Conservation (phyloP, 1,140 invertebrate genomes). For the Solen grandis region DNA sequence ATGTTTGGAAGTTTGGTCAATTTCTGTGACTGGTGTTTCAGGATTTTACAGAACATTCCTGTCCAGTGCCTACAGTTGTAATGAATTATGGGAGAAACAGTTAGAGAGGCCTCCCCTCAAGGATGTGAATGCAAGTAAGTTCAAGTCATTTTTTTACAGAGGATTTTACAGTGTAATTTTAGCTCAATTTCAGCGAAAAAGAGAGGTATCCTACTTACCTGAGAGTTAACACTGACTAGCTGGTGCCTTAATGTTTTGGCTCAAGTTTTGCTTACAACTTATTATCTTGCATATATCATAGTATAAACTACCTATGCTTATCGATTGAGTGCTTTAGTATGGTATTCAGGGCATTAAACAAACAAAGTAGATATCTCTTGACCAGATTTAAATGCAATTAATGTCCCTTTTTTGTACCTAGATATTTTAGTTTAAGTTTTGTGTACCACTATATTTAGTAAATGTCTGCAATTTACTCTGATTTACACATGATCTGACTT, state of each 20-base stretch:
- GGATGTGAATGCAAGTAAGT: conserved; percentile 38
- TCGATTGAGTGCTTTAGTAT: too few relatives aligned
- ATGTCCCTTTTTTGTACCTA: too few relatives aligned
- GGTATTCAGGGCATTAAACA: too few relatives aligned
- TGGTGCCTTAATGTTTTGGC: not conserved
- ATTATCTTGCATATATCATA: not conserved
- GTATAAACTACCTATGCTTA: too few relatives aligned
- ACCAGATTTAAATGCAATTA: too few relatives aligned
- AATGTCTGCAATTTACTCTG: too few relatives aligned
- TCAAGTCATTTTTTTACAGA: not conserved
- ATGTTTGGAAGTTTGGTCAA: too few relatives aligned
- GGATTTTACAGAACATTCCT: conserved; percentile 31
- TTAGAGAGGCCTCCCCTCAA: conserved; percentile 1
- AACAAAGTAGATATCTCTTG: too few relatives aligned
- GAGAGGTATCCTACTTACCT: not conserved
- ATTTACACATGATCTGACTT: too few relatives aligned
- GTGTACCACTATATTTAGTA: too few relatives aligned
- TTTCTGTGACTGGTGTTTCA: not conserved
- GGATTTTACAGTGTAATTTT: not conserved
- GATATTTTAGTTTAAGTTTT: too few relatives aligned
- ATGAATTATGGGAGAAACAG: conserved; percentile 27
- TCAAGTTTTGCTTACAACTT: not conserved
- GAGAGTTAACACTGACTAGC: not conserved
- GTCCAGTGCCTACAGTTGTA: conserved; percentile 13
- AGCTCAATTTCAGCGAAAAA: not conserved